Percentiles rank a stretch among this genome's conserved stretches.
Evolutionary conservation across 92 coral and sea anemone species (phyloP).

Genomic region (Siderastrea siderea): DNA sequence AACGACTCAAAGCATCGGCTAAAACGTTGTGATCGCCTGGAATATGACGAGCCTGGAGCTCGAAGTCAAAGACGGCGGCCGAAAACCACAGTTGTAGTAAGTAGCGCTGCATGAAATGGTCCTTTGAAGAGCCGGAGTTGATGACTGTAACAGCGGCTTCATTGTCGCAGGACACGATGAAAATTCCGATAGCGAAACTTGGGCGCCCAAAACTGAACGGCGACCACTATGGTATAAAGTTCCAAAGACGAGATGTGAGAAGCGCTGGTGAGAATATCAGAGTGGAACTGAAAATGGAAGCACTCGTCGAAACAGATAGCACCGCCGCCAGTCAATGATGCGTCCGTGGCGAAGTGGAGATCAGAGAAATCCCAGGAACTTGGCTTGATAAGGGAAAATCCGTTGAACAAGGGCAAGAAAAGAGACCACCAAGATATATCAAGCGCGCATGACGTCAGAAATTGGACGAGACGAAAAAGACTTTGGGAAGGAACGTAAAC

Average conservation of each 20-base stretch:
- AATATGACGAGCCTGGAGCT: conserved; percentile 20
- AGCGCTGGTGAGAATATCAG: background rate
- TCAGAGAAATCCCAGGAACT: background rate
- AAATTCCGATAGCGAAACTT: conserved; percentile 2
- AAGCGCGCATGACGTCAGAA: conserved; percentile 3
- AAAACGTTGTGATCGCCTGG: conserved; percentile 25
- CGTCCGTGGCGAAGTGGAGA: conserved; percentile 29
- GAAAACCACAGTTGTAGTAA: conserved; percentile 32
- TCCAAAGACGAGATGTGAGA: conserved; percentile 38
- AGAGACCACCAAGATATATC: conserved; percentile 21
- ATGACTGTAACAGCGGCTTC: conserved; percentile 31
- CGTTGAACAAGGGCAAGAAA: conserved; percentile 25
- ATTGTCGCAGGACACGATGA: conserved; percentile 36
- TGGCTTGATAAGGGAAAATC: conserved; percentile 20
- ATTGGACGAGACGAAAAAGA: background rate
- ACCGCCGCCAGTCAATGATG: conserved; percentile 31
- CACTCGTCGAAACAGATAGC: conserved; percentile 20
- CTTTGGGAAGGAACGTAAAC: conserved; percentile 4
- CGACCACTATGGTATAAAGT: conserved; percentile 31
- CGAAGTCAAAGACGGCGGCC: conserved; percentile 10
- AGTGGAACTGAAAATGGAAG: conserved; percentile 11
- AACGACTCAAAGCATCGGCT: conserved; percentile 22
- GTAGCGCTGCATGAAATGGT: conserved; percentile 37
- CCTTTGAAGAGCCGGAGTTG: conserved; percentile 8
- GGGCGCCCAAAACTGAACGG: conserved; percentile 31